These are phyloP conservation scores for Cephus cinctus DNA, from an alignment of 1,140 invertebrate species.

Conservation along the genomic window DNA sequence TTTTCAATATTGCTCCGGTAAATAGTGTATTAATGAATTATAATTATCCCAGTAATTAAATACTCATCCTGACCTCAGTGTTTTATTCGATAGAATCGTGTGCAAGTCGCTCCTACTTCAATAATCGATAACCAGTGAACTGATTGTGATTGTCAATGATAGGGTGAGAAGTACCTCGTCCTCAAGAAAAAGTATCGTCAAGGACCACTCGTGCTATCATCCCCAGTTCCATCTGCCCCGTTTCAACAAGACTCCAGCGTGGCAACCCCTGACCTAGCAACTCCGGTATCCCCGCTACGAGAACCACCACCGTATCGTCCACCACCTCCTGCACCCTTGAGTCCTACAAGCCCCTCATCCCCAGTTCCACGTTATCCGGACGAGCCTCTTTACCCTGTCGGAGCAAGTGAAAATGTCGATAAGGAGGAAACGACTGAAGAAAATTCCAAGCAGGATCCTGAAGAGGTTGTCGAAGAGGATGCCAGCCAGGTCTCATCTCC, in stretches of 20 bases:
- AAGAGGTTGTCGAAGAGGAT: conserved; percentile 10
- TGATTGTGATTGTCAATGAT: too few relatives aligned
- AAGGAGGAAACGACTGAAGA: neutral
- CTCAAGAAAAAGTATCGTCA: conserved; percentile 73
- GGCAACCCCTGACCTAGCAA: conserved; percentile 33
- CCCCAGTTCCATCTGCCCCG: conserved; percentile 27
- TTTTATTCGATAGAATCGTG: too few relatives aligned
- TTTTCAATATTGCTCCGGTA: neutral
- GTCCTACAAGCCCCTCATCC: conserved; percentile 27
- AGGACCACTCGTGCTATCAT: conserved; percentile 20
- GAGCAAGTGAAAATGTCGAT: conserved; percentile 8
- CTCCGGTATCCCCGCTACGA: conserved; percentile 44
- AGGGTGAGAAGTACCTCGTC: conserved; percentile 81
- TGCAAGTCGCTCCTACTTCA: too few relatives aligned
- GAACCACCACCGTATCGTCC: conserved; percentile 68
- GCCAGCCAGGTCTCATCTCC: conserved; percentile 40
- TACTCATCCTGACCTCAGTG: too few relatives aligned
- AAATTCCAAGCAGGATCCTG: neutral
- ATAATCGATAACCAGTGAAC: too few relatives aligned
- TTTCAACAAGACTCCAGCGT: conserved; percentile 17
- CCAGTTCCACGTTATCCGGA: conserved; percentile 13
- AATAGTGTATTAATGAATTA: too few relatives aligned
- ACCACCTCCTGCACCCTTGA: conserved; percentile 60
- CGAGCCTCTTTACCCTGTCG: conserved; percentile 12
- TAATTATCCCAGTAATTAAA: too few relatives aligned